A percentile compares a stretch with the other conserved stretches of the same genome.
Conservation (phyloP, 2,797 vertebrate species). For the Sebastes steindachneri region DNA sequence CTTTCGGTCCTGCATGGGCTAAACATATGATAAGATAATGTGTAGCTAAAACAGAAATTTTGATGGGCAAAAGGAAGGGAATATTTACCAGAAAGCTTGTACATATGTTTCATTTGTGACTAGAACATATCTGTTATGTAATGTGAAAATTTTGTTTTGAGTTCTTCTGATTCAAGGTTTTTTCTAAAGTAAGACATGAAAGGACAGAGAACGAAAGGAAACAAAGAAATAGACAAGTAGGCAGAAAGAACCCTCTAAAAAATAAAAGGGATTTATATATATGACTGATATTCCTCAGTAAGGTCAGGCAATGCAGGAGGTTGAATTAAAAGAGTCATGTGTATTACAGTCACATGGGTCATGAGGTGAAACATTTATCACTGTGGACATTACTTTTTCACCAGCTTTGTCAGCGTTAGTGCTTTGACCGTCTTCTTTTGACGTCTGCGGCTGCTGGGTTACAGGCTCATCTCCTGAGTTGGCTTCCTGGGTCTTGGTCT, state of each 20-base stretch:
- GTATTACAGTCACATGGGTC: neutral
- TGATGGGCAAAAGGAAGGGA: neutral
- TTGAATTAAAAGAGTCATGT: neutral
- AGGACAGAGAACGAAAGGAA: neutral
- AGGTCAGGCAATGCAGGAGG: neutral
- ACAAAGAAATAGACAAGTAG: neutral
- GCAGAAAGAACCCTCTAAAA: neutral
- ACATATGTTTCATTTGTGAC: neutral
- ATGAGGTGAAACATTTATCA: neutral
- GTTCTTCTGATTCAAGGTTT: neutral
- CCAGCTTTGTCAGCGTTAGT: conserved; percentile 19
- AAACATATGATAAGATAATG: neutral
- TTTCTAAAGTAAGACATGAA: neutral
- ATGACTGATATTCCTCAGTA: neutral
- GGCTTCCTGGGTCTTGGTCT: conserved; percentile 16
- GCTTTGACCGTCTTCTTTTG: conserved; percentile 17
- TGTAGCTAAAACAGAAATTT: neutral
- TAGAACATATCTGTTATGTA: neutral
- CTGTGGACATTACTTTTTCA: conserved; percentile 64
- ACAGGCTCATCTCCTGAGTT: conserved; percentile 52
- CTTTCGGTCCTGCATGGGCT: neutral
- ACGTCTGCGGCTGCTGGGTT: conserved; percentile 76
- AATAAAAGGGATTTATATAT: neutral
- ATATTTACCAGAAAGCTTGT: neutral
- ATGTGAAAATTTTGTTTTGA: neutral